Evolutionary conservation across 1,140 invertebrate species (phyloP).

Genomic region (Glomeris maerens): DNA sequence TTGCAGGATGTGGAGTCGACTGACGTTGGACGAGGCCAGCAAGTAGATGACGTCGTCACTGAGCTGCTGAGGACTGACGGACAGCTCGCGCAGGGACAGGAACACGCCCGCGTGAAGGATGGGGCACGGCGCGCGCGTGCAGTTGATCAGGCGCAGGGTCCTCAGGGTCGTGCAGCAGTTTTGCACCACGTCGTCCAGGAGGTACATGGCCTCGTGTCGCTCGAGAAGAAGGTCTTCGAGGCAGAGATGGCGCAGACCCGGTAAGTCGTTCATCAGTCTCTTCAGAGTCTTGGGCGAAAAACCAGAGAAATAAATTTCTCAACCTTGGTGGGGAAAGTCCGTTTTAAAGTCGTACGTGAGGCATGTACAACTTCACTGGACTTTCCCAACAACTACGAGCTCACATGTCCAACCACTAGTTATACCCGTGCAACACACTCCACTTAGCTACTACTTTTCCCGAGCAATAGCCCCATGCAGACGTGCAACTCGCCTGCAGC

Average conservation of each 20-base stretch:
- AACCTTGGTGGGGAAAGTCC: no score
- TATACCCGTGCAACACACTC: no score
- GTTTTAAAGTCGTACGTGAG: no score
- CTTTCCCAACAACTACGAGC: no score
- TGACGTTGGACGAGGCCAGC: slow-evolving; percentile 46
- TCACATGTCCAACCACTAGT: no score
- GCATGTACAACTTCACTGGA: no score
- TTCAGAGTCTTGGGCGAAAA: no score
- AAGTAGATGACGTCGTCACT: slow-evolving; percentile 57
- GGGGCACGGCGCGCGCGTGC: slow-evolving; percentile 54
- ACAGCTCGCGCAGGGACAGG: slow-evolving; percentile 51
- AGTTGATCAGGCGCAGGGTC: slow-evolving; percentile 54
- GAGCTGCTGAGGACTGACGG: slow-evolving; percentile 66
- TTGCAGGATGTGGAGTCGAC: slow-evolving; percentile 60
- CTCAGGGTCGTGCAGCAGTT: slow-evolving; percentile 46
- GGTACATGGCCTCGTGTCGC: slow-evolving; percentile 29
- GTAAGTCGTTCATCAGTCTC: slow-evolving; percentile 51
- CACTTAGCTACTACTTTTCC: no score
- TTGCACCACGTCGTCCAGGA: slow-evolving; percentile 52
- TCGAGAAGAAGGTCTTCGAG: slow-evolving; percentile 64
- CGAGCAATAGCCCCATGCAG: slow-evolving; percentile 39
- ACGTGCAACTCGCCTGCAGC: slow-evolving; percentile 20
- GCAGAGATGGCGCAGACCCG: slow-evolving; percentile 46
- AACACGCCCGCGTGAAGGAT: slow-evolving; percentile 63
- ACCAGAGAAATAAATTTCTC: no score